A percentile compares a stretch with the other conserved stretches of the same genome.
Conservation (phyloP, 2,113 vertebrate genomes). For the Labeo rohita region DNA sequence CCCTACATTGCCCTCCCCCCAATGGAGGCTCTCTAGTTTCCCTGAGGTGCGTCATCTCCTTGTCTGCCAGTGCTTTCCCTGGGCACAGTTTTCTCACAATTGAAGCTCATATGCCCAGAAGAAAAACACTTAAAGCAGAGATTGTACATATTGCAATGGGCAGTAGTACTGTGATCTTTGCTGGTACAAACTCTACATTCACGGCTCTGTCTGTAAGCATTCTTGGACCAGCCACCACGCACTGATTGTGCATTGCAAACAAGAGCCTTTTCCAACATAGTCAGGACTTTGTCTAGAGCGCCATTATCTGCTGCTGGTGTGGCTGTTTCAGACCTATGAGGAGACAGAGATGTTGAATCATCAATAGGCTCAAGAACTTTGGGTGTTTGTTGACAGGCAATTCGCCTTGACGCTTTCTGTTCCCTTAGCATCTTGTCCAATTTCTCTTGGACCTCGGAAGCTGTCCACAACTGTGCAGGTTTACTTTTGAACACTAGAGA, state of each 20-base stretch:
- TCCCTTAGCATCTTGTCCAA: not conserved
- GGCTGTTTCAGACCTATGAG: not conserved
- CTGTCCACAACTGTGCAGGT: no score
- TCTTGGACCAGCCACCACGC: not conserved
- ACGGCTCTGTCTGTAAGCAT: not conserved
- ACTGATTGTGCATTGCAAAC: not conserved
- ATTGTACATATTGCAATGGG: not conserved
- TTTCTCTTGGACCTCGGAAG: not conserved
- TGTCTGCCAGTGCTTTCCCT: not conserved
- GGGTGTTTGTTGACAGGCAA: not conserved
- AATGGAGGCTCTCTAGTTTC: constrained; percentile 29
- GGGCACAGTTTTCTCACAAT: not conserved
- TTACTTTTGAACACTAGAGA: not conserved
- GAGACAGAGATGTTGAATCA: not conserved
- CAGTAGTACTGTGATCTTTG: constrained; percentile 6
- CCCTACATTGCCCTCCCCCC: constrained; percentile 29
- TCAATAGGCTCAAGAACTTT: not conserved
- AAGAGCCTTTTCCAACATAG: not conserved
- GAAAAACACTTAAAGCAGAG: not conserved
- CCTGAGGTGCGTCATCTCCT: not conserved
- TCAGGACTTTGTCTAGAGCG: not conserved
- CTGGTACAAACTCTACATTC: not conserved
- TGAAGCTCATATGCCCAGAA: not conserved
- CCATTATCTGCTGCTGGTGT: not conserved
- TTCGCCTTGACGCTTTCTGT: not conserved